Conservation (phyloP, 2,113 vertebrate species). For the Datnioides undecimradiatus region DNA sequence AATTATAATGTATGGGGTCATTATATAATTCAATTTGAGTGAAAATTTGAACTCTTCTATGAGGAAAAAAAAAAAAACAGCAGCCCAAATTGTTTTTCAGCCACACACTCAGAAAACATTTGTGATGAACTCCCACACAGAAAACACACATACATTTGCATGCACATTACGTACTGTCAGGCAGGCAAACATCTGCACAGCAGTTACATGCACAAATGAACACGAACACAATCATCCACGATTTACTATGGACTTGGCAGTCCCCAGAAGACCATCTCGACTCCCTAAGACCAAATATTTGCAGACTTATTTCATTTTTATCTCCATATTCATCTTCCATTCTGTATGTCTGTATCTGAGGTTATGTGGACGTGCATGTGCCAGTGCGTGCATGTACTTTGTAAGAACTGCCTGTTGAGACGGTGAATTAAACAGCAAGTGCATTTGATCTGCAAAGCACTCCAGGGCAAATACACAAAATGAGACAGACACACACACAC, state of each 20-base stretch:
- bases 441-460: constrained; percentile 83
- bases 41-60: neutral
- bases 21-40: constrained; percentile 6
- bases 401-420: constrained; percentile 80
- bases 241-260: constrained; percentile 49
- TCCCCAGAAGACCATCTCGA: constrained; percentile 46
- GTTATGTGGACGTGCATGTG: constrained; percentile 55
- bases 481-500: constrained; percentile 29
- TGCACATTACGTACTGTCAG: constrained; percentile 25
- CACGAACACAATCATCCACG: constrained; percentile 40
- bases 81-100: constrained; percentile 2
- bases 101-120: constrained; percentile 32
- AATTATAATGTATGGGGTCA: neutral
- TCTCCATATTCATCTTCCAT: constrained; percentile 66
- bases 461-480: constrained; percentile 72
- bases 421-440: constrained; percentile 82
- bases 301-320: constrained; percentile 64
- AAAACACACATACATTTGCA: constrained; percentile 50
- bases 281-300: constrained; percentile 66
- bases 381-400: constrained; percentile 62
- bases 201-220: constrained; percentile 56
- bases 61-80: constrained; percentile 1
- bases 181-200: constrained; percentile 52
- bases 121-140: constrained; percentile 30
- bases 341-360: constrained; percentile 61